Percentiles rank a stretch among this genome's conserved stretches.
Evolutionary conservation across 1,140 invertebrate species (phyloP).

Genomic region (Ptiloglossa arizonensis): DNA sequence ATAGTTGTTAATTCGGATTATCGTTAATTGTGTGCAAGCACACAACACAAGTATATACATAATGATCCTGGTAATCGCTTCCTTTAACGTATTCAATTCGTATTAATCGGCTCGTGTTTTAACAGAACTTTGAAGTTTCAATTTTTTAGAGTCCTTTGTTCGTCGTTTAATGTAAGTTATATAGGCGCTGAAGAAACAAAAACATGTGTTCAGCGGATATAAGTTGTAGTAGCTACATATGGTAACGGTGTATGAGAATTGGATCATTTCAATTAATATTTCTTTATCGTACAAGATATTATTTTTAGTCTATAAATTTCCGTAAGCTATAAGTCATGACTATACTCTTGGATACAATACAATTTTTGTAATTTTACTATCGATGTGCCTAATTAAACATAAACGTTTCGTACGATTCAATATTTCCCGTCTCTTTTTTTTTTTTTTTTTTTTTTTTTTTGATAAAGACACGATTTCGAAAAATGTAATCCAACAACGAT

Average conservation of each 20-base stretch:
- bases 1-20: constrained; percentile 39
- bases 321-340: background rate
- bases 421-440: background rate
- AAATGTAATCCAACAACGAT: background rate
- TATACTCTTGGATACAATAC: background rate
- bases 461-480: constrained; percentile 13
- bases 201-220: background rate
- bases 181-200: background rate
- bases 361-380: background rate
- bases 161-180: background rate
- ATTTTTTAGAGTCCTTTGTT: constrained; percentile 8
- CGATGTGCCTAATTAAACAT: background rate
- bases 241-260: background rate
- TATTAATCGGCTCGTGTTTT: background rate
- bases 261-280: constrained; percentile 7
- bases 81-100: background rate
- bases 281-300: constrained; percentile 13
- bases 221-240: background rate
- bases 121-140: background rate
- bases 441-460: no score
- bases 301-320: constrained; percentile 20
- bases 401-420: background rate
- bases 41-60: background rate
- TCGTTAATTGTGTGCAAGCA: background rate
- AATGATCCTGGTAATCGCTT: background rate